Evolutionary conservation across 2,888 invertebrate genomes (phyloP).

Genomic region (Panzeria rudis): DNA sequence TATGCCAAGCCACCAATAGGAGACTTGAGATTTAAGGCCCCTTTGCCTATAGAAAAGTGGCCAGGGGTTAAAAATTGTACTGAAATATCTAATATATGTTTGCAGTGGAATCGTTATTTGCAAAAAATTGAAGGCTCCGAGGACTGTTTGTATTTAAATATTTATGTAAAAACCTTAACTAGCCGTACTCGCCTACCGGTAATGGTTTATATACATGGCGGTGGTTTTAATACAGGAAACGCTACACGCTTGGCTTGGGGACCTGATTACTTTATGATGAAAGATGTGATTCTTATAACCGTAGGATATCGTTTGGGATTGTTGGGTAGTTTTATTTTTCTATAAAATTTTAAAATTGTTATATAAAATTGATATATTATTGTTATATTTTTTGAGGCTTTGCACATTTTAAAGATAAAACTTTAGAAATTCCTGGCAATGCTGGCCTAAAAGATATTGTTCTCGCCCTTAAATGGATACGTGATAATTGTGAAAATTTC

Average conservation of each 20-base stretch:
- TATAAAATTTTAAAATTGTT: no score
- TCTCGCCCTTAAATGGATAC: no score
- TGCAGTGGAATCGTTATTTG: constrained; percentile 68
- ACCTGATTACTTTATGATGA: constrained; percentile 82
- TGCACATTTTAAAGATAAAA: no score
- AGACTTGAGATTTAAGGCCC: constrained; percentile 82
- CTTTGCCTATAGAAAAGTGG: constrained; percentile 83
- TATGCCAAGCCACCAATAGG: constrained; percentile 81
- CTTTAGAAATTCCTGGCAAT: no score
- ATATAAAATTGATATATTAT: no score
- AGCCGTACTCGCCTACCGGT: constrained; percentile 74
- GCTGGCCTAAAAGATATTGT: no score
- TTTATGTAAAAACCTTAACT: constrained; percentile 75
- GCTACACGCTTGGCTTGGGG: constrained; percentile 77
- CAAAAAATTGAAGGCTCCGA: constrained; percentile 83
- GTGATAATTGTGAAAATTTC: no score
- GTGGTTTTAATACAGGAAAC: constrained; percentile 81
- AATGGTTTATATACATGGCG: constrained; percentile 84
- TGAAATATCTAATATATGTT: constrained; percentile 78
- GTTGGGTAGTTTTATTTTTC: constrained; percentile 75
- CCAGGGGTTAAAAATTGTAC: constrained; percentile 82
- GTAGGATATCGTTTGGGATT: constrained; percentile 84
- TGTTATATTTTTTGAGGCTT: no score
- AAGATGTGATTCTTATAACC: constrained; percentile 82
- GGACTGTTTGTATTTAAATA: constrained; percentile 84